Conservation (phyloP, 2,797 vertebrate genomes). For the Hoplostethus mediterraneus region DNA sequence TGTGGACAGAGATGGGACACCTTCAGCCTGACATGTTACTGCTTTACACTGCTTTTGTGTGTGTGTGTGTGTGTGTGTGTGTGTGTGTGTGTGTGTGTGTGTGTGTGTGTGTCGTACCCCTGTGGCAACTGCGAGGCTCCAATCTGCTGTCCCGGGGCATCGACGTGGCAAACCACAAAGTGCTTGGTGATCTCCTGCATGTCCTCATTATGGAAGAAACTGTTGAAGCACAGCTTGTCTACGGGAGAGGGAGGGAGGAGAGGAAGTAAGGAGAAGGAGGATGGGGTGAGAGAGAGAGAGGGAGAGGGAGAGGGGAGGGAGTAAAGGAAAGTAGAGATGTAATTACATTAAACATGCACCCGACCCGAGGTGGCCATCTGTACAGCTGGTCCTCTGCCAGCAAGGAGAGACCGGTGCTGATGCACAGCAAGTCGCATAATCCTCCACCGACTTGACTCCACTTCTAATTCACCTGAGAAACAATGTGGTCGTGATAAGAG, state of each 20-base stretch:
- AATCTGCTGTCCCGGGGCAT: constrained; percentile 94
- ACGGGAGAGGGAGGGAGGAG: constrained; percentile 51
- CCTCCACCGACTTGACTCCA: background rate
- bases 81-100: background rate
- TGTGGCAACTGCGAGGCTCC: constrained; percentile 90
- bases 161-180: constrained; percentile 96
- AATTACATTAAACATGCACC: constrained; percentile 19
- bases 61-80: background rate
- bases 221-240: constrained; percentile 98
- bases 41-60: background rate
- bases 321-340: background rate
- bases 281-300: background rate
- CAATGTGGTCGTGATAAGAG: too few species aligned
- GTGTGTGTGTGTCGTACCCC: constrained; percentile 70
- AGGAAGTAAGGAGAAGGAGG: constrained; percentile 3
- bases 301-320: background rate
- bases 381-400: constrained; percentile 27
- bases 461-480: background rate
- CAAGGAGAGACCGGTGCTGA: background rate
- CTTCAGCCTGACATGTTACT: background rate
- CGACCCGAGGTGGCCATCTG: constrained; percentile 54
- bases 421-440: background rate
- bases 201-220: constrained; percentile 95
- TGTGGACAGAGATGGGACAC: constrained; percentile 59
- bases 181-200: constrained; percentile 99